Evolutionary conservation across 2,797 vertebrate species (phyloP).

Genomic region (Xiphophorus birchmanni): DNA sequence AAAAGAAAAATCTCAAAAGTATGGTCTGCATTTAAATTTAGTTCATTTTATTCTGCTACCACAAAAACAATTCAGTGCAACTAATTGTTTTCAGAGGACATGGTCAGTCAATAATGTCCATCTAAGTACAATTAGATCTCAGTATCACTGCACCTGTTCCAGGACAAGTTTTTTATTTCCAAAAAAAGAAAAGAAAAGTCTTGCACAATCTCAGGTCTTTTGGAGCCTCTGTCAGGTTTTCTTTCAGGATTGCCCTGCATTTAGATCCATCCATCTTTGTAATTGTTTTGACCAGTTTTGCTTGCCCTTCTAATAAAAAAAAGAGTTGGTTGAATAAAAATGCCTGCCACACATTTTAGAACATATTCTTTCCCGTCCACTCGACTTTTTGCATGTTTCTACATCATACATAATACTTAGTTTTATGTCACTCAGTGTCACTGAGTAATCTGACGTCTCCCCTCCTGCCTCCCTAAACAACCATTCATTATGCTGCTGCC

Average conservation of each 20-base stretch:
- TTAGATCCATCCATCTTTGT: too few species aligned
- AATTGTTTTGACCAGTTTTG: too few species aligned
- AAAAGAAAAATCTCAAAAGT: not conserved
- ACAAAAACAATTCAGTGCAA: not conserved
- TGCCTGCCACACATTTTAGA: not conserved
- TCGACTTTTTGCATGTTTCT: not conserved
- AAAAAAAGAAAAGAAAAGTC: too few species aligned
- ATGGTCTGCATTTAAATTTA: not conserved
- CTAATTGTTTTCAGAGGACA: not conserved
- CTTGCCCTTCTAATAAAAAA: too few species aligned
- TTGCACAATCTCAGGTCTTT: too few species aligned
- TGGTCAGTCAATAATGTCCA: not conserved
- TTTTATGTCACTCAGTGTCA: slow-evolving; percentile 40
- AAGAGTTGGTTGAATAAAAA: not conserved
- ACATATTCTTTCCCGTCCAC: not conserved
- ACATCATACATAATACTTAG: not conserved
- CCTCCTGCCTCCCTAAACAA: slow-evolving; percentile 47
- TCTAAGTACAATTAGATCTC: not conserved
- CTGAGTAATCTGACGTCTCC: slow-evolving; percentile 45
- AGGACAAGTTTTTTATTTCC: too few species aligned
- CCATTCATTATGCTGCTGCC: slow-evolving; percentile 47
- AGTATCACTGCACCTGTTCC: too few species aligned
- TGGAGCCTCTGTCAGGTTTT: too few species aligned
- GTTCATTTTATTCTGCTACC: not conserved
- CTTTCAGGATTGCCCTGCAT: too few species aligned